These are phyloP conservation scores for Grallaria varia DNA, from an alignment of 2,113 vertebrate species.

Conservation along the genomic window DNA sequence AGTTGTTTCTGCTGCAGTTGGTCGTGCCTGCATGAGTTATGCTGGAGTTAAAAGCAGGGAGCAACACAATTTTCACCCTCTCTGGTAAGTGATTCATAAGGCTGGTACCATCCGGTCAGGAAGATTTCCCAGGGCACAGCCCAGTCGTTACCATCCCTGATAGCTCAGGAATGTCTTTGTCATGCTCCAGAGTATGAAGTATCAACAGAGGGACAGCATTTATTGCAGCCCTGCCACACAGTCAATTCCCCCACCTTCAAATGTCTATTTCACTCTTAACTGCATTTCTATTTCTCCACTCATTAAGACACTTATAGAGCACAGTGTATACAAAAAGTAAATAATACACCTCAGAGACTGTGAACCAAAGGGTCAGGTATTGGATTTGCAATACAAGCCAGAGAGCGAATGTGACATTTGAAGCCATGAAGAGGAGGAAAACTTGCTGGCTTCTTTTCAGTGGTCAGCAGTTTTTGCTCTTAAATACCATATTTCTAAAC, in stretches of 20 bases:
- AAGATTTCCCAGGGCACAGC: neutral
- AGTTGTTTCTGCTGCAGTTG: neutral
- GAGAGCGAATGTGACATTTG: neutral
- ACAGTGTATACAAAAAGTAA: neutral
- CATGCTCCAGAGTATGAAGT: neutral
- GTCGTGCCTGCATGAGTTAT: accelerated
- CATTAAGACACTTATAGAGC: neutral
- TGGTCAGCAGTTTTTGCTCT: neutral
- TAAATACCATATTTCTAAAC: neutral
- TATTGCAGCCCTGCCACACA: neutral
- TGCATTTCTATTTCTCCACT: neutral
- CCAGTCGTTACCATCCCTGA: neutral
- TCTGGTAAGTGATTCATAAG: neutral
- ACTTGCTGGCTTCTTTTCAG: neutral
- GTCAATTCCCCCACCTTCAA: neutral
- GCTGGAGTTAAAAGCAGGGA: neutral
- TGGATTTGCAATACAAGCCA: neutral
- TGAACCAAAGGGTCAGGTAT: neutral
- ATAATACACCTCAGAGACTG: neutral
- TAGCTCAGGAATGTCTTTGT: neutral
- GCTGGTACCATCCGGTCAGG: neutral
- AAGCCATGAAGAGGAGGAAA: neutral
- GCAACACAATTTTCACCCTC: neutral
- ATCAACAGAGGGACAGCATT: neutral
- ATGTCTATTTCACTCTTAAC: neutral